phyloP scores from a whole-genome alignment of 2,113 vertebrate genomes.

The Malurus alboscapulatus region DNA sequence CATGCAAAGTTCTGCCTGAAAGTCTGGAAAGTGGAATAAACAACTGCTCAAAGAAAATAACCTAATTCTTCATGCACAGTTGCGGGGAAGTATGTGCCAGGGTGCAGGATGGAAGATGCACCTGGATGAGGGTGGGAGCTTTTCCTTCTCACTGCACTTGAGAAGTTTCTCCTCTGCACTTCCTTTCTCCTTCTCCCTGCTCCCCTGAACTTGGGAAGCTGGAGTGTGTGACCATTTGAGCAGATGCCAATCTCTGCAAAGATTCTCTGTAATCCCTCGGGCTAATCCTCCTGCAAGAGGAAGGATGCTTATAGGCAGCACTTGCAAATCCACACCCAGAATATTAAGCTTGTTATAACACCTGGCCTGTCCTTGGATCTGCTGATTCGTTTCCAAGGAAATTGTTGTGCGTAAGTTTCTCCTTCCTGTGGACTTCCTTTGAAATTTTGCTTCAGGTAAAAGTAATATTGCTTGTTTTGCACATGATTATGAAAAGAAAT shows the following conservation, averaged over 20 bases:
- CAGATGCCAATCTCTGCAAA: background rate
- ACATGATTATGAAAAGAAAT: background rate
- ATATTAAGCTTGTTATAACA: conserved; percentile 39
- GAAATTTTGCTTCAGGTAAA: background rate
- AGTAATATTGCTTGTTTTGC: background rate
- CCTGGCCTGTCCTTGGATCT: background rate
- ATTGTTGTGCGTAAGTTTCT: background rate
- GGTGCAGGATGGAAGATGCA: background rate
- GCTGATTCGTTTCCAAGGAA: background rate
- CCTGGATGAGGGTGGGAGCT: background rate
- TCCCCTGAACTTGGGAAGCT: background rate
- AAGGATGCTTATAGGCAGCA: conserved; percentile 7
- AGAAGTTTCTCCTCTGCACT: background rate
- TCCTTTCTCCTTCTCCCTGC: background rate
- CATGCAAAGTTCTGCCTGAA: background rate
- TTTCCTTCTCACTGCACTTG: background rate
- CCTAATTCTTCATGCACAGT: background rate
- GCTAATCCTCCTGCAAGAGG: conserved; percentile 36
- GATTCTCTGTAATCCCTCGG: conserved; percentile 18
- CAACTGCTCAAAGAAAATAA: background rate
- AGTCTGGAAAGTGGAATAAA: background rate
- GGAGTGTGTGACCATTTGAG: background rate
- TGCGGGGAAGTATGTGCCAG: fast-evolving
- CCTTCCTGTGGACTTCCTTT: background rate
- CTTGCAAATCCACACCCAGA: conserved; percentile 24